Percentiles rank a stretch among this genome's conserved stretches.
These are phyloP conservation scores for Osmoderma eremita DNA, from an alignment of 2,888 invertebrate genomes.

Conservation along the genomic window DNA sequence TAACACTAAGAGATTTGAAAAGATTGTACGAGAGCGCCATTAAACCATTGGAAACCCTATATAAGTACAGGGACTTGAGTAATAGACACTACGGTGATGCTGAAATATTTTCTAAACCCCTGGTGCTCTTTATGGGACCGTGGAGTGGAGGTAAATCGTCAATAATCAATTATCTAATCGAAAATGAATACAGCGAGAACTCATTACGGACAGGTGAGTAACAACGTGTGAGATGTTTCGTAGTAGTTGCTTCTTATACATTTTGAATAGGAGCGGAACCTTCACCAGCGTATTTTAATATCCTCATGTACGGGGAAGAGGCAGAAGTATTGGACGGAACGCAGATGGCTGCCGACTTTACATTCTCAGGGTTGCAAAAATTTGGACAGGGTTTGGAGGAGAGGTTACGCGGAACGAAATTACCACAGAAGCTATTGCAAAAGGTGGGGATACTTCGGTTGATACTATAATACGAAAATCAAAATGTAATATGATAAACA, in stretches of 20 bases:
- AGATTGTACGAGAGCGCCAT: constrained; percentile 86
- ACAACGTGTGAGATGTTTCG: too few species aligned
- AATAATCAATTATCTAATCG: constrained; percentile 90
- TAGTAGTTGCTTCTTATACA: constrained; percentile 12
- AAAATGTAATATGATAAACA: too few species aligned
- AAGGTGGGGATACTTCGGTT: constrained; percentile 70
- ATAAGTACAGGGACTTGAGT: constrained; percentile 91
- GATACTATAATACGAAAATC: too few species aligned
- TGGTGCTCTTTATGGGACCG: constrained; percentile 93
- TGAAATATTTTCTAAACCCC: constrained; percentile 93
- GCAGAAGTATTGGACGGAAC: constrained; percentile 90
- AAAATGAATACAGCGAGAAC: constrained; percentile 84
- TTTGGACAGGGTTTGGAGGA: constrained; percentile 94
- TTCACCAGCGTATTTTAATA: constrained; percentile 91
- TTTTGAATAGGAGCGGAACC: constrained; percentile 84
- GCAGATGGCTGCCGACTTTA: constrained; percentile 94
- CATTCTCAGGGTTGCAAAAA: constrained; percentile 92
- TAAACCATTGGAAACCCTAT: constrained; percentile 88
- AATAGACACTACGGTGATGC: constrained; percentile 93
- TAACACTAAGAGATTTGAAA: constrained; percentile 85
- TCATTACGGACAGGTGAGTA: constrained; percentile 84
- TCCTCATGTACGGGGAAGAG: constrained; percentile 88
- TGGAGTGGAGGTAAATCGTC: constrained; percentile 97
- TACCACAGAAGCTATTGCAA: constrained; percentile 85
- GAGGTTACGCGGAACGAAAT: constrained; percentile 81